A percentile compares a stretch with the other conserved stretches of the same genome.
Conservation (phyloP, 1,140 invertebrate species). For the Drosophila mayri region DNA sequence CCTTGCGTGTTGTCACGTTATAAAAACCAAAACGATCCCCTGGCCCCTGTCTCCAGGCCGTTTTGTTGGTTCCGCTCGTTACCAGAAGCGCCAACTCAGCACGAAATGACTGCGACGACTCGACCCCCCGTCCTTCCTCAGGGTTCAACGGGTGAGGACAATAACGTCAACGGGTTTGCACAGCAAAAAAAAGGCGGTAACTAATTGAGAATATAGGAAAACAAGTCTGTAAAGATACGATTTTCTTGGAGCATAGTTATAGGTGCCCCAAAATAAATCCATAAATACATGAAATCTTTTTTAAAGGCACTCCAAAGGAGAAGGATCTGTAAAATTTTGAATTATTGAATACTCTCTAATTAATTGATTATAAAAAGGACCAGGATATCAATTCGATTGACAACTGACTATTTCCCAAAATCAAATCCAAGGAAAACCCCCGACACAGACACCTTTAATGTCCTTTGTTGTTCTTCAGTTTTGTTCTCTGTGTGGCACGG, state of each 20-base stretch:
- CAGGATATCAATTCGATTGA: neutral
- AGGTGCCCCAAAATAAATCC: neutral
- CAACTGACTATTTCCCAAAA: too few relatives aligned
- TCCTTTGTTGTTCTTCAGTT: neutral
- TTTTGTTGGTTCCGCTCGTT: slow-evolving; percentile 77
- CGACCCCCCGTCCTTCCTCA: neutral
- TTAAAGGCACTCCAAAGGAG: too few relatives aligned
- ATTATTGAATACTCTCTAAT: too few relatives aligned
- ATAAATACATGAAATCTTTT: too few relatives aligned
- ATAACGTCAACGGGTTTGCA: slow-evolving; percentile 45
- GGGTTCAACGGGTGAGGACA: slow-evolving; percentile 17
- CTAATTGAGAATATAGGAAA: neutral
- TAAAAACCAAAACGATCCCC: slow-evolving; percentile 79
- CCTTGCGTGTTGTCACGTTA: slow-evolving; percentile 84
- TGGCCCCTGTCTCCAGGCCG: slow-evolving; percentile 5
- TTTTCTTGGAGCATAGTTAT: neutral
- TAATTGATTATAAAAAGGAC: too few relatives aligned
- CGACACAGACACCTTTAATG: neutral
- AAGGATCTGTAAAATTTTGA: too few relatives aligned
- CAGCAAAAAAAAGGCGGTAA: slow-evolving; percentile 5
- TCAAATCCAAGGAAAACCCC: neutral
- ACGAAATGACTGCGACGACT: slow-evolving; percentile 44
- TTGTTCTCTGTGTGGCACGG: slow-evolving; percentile 15
- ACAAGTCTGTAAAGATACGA: neutral
- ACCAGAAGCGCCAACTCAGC: slow-evolving; percentile 73